A percentile compares a stretch with the other conserved stretches of the same genome.
Conservation (phyloP, 1,140 invertebrate genomes). For the Goniozus legneri region DNA sequence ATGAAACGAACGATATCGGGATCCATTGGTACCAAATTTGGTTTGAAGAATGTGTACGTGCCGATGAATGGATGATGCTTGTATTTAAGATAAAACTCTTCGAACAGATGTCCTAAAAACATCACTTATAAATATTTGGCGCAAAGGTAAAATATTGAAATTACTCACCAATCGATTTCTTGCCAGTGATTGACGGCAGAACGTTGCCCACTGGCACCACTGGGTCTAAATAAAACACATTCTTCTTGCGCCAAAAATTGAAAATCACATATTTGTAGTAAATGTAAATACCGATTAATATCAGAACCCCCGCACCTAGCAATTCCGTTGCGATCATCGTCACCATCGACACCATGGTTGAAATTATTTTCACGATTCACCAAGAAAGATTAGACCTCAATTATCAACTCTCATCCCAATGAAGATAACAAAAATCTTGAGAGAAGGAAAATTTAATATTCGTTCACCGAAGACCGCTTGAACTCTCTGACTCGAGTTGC, state of each 20-base stretch:
- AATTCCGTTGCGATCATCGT: too few relatives aligned
- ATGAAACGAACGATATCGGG: slow-evolving; percentile 50
- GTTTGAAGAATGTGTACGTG: slow-evolving; percentile 49
- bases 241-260: slow-evolving; percentile 30
- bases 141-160: slow-evolving; percentile 2
- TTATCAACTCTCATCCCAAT: too few relatives aligned
- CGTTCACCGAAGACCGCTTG: too few relatives aligned
- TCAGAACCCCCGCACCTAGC: too few relatives aligned
- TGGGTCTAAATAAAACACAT: slow-evolving; percentile 32
- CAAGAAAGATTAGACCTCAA: too few relatives aligned
- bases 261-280: slow-evolving; percentile 25
- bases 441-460: too few relatives aligned
- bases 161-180: not conserved
- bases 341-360: too few relatives aligned
- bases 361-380: too few relatives aligned
- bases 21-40: slow-evolving; percentile 49
- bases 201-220: slow-evolving; percentile 51
- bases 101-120: slow-evolving; percentile 9
- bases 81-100: slow-evolving; percentile 9
- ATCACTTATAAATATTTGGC: not conserved
- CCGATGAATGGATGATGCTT: slow-evolving; percentile 28
- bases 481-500: too few relatives aligned
- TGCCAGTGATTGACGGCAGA: slow-evolving; percentile 35
- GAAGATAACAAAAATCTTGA: too few relatives aligned
- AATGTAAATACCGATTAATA: too few relatives aligned